A percentile compares a stretch with the other conserved stretches of the same genome.
phyloP scores from a whole-genome alignment of 1,140 invertebrate genomes.

The Venturia canescens region DNA sequence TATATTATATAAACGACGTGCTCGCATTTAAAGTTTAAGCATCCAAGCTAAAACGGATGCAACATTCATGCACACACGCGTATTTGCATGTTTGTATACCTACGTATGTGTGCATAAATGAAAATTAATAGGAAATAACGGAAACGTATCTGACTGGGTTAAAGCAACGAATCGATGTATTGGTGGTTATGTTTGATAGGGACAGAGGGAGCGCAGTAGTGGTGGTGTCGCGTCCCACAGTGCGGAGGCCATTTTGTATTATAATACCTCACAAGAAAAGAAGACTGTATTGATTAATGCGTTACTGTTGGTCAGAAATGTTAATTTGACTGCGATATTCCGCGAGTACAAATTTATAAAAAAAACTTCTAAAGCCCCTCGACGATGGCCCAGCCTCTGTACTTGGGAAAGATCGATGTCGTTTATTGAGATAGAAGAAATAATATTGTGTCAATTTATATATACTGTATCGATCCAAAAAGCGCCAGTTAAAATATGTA shows the following conservation, averaged over 20 bases:
- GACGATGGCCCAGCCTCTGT: neutral
- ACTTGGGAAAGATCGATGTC: neutral
- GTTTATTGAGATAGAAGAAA: neutral
- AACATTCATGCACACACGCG: neutral
- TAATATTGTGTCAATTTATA: neutral
- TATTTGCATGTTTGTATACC: neutral
- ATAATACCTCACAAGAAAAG: conserved; percentile 66
- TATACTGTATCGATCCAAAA: no score
- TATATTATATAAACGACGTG: neutral
- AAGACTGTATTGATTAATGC: conserved; percentile 74
- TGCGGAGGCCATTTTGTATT: conserved; percentile 76
- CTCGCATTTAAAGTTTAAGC: neutral
- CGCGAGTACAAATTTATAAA: conserved; percentile 15
- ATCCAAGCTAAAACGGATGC: neutral
- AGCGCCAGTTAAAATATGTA: no score
- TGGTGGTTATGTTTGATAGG: neutral
- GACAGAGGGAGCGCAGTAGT: neutral
- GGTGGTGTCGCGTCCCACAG: conserved; percentile 44
- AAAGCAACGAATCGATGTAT: neutral
- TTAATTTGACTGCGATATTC: conserved; percentile 52
- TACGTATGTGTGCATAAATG: neutral
- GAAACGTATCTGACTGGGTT: neutral
- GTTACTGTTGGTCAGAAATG: conserved; percentile 61
- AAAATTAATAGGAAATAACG: neutral
- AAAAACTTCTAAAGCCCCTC: neutral